These are phyloP conservation scores for Hydrolagus colliei DNA, from an alignment of 2,797 vertebrate species.

Conservation along the genomic window DNA sequence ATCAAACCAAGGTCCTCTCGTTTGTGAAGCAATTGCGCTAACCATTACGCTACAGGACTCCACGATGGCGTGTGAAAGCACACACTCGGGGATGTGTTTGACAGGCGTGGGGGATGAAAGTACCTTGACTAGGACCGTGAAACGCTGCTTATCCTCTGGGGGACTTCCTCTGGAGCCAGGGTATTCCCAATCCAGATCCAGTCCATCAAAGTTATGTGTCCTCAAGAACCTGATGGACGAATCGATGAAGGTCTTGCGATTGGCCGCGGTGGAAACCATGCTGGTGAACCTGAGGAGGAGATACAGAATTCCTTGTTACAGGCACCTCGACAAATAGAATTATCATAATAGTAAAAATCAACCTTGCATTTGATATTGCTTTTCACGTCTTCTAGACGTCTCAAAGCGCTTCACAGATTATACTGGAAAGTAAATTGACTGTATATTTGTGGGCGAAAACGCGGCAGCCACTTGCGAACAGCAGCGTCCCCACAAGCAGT, in stretches of 20 bases:
- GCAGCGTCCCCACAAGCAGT: no score
- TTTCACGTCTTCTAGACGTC: background rate
- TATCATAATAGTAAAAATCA: background rate
- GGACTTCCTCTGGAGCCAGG: constrained; percentile 66
- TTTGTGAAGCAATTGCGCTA: no score
- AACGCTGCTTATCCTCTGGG: constrained; percentile 56
- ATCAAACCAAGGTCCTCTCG: no score
- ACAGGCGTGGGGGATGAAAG: constrained; percentile 23
- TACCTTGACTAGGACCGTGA: constrained; percentile 62
- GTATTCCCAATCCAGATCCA: constrained; percentile 77
- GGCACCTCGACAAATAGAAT: background rate
- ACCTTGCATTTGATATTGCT: background rate
- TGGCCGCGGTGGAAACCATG: constrained; percentile 58
- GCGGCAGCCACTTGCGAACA: background rate
- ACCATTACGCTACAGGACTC: no score
- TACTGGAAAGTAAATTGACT: background rate
- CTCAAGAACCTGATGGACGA: constrained; percentile 65
- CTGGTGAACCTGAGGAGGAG: constrained; percentile 57
- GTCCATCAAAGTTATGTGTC: constrained; percentile 64
- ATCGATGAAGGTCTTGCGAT: constrained; percentile 62
- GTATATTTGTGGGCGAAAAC: background rate
- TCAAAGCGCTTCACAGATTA: background rate
- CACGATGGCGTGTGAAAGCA: no score
- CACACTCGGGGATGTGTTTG: no score
- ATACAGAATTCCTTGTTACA: background rate